Conservation (phyloP, 2,113 vertebrate species). For the Podarcis muralis region DNA sequence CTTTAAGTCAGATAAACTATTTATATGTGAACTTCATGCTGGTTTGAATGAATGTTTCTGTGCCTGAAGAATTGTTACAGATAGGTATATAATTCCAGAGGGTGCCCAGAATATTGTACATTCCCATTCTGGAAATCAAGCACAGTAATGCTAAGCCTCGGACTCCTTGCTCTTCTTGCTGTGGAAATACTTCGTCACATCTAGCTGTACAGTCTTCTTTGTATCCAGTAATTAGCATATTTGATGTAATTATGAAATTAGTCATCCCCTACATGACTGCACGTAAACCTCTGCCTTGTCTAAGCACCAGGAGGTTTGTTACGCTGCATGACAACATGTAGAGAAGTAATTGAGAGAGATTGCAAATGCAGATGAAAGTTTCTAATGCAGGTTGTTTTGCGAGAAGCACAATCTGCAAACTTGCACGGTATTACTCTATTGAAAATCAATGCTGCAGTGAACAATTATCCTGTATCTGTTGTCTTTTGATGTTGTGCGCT, state of each 20-base stretch:
- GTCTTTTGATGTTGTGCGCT: not conserved
- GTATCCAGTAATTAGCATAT: not conserved
- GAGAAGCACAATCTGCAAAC: not conserved
- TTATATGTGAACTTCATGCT: slow-evolving; percentile 54
- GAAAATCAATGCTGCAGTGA: slow-evolving; percentile 12
- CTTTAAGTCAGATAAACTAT: slow-evolving; percentile 33
- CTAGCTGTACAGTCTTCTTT: not conserved
- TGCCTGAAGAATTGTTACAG: slow-evolving; percentile 28
- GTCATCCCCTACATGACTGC: not conserved
- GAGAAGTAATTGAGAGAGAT: not conserved
- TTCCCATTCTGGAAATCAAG: not conserved
- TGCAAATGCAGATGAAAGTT: not conserved
- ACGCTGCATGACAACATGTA: not conserved
- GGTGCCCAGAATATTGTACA: not conserved
- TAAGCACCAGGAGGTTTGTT: not conserved
- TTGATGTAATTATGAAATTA: not conserved
- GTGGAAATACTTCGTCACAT: not conserved
- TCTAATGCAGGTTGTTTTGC: not conserved
- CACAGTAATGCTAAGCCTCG: not conserved
- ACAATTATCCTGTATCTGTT: not conserved
- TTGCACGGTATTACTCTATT: not conserved
- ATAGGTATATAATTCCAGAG: slow-evolving; percentile 7
- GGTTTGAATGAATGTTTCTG: slow-evolving; percentile 36
- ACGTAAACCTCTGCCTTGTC: not conserved
- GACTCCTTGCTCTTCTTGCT: not conserved